Percentiles rank a stretch among this genome's conserved stretches.
Evolutionary conservation across 1,140 invertebrate genomes (phyloP).

Genomic region (Euwallacea fornicatus): DNA sequence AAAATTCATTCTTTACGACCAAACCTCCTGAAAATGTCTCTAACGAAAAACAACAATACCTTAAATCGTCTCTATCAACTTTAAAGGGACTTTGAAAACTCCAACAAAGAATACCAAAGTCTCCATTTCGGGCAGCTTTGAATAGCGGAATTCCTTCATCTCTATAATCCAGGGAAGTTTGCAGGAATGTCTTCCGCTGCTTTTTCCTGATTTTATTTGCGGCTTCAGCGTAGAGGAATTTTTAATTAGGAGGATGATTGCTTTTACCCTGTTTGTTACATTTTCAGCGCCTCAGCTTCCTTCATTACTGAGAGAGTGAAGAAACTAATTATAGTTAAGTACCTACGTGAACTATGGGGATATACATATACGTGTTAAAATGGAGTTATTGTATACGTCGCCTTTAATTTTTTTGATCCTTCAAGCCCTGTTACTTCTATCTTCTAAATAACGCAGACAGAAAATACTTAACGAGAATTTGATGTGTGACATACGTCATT

Average conservation of each 20-base stretch:
- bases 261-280: background rate
- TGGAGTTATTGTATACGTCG: no score
- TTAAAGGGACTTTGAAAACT: background rate
- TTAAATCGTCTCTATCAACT: background rate
- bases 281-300: no score
- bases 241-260: constrained; percentile 8
- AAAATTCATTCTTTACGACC: no score
- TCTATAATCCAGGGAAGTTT: background rate
- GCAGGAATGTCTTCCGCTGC: background rate
- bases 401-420: no score
- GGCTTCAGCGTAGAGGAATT: background rate
- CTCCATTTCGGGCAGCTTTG: background rate
- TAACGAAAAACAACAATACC: background rate
- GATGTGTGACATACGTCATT: no score
- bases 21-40: background rate
- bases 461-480: no score
- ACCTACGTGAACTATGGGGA: no score
- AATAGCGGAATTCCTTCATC: background rate
- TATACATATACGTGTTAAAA: no score
- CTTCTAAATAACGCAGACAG: no score
- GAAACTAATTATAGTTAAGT: no score
- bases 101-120: background rate
- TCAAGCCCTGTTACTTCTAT: no score
- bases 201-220: constrained; percentile 6
- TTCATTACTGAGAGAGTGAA: no score